phyloP scores from a whole-genome alignment of 2,888 invertebrate species.

The Hyposoter dolosus region DNA sequence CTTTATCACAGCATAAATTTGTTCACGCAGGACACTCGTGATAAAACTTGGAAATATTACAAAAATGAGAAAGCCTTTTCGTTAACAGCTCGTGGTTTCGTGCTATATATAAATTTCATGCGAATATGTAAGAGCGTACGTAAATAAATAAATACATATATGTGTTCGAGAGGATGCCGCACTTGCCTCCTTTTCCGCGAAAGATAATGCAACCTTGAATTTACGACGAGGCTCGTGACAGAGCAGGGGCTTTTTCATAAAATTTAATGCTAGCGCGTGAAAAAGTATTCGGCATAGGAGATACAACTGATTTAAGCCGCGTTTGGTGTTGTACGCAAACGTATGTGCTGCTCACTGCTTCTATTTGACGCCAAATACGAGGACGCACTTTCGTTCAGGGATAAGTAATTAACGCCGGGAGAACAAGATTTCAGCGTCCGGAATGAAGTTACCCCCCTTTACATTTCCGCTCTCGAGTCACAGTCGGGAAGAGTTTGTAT shows the following conservation, averaged over 20 bases:
- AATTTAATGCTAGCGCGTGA: slow-evolving; percentile 31
- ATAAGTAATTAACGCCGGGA: slow-evolving; percentile 41
- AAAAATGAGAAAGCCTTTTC: slow-evolving; percentile 82
- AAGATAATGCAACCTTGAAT: slow-evolving; percentile 83
- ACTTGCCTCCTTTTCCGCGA: slow-evolving; percentile 82
- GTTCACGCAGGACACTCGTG: slow-evolving; percentile 78
- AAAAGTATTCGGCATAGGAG: slow-evolving; percentile 41
- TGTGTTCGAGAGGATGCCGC: slow-evolving; percentile 61
- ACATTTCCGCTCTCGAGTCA: slow-evolving; percentile 58
- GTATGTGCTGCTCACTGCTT: not conserved
- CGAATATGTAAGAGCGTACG: not conserved
- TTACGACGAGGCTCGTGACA: slow-evolving; percentile 75
- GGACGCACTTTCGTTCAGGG: slow-evolving; percentile 7
- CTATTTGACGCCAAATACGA: slow-evolving; percentile 13
- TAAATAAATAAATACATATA: not conserved
- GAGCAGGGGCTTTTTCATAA: slow-evolving; percentile 15
- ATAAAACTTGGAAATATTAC: slow-evolving; percentile 83
- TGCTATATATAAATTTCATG: slow-evolving; percentile 12
- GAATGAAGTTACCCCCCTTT: slow-evolving; percentile 1
- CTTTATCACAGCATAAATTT: slow-evolving; percentile 82
- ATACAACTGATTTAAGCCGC: slow-evolving; percentile 32
- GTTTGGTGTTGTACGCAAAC: not conserved
- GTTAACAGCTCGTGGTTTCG: slow-evolving; percentile 49
- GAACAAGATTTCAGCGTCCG: slow-evolving; percentile 28
- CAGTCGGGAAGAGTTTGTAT: not conserved